phyloP scores from a whole-genome alignment of 2,797 vertebrate genomes.

The Hylomyscus alleni region DNA sequence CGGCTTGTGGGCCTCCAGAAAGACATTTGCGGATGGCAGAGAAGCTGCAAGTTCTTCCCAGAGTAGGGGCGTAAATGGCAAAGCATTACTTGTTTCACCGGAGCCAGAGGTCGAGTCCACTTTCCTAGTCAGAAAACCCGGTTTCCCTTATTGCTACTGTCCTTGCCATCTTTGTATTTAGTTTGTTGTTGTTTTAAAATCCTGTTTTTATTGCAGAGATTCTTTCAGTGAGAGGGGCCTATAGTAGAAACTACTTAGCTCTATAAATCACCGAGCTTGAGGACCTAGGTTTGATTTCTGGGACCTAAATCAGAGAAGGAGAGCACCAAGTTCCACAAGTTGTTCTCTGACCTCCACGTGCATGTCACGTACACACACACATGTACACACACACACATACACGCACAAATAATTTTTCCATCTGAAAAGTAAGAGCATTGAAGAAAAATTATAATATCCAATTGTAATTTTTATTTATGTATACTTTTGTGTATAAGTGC shows the following conservation, averaged over 20 bases:
- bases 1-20: background rate
- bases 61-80: background rate
- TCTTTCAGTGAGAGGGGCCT: constrained; percentile 6
- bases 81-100: background rate
- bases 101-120: background rate
- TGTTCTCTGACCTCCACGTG: background rate
- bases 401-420: background rate
- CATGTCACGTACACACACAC: background rate
- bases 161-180: background rate
- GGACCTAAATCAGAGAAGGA: background rate
- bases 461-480: background rate
- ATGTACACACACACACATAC: background rate
- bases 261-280: background rate
- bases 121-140: constrained; percentile 5
- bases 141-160: background rate
- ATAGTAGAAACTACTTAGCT: background rate
- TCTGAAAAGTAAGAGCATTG: background rate
- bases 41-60: background rate
- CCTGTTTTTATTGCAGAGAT: background rate
- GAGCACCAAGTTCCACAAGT: background rate
- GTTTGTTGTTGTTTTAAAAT: constrained; percentile 29
- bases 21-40: background rate
- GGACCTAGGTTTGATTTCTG: background rate
- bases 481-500: background rate
- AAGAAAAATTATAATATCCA: background rate